A percentile compares a stretch with the other conserved stretches of the same genome.
phyloP scores from a whole-genome alignment of 1,140 invertebrate genomes.

The Alviniconcha marisindica region DNA sequence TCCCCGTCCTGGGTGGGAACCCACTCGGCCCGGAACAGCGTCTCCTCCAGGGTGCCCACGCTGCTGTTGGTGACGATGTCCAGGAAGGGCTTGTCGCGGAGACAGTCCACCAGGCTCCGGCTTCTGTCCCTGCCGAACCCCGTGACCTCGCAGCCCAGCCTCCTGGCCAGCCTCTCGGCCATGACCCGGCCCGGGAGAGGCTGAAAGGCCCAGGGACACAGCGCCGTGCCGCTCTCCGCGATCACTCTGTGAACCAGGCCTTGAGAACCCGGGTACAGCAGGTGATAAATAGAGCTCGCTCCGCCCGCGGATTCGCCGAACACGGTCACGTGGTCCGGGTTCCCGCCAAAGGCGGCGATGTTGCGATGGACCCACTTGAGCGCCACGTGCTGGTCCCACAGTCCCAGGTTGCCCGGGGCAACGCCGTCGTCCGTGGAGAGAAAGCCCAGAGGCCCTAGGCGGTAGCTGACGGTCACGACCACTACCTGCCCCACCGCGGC shows the following conservation, averaged over 20 bases:
- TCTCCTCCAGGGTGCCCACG: neutral
- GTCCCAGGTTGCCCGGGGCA: slow-evolving; percentile 96
- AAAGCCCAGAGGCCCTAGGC: slow-evolving; percentile 77
- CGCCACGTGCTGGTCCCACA: slow-evolving; percentile 93
- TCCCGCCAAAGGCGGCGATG: slow-evolving; percentile 92
- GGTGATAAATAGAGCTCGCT: slow-evolving; percentile 41
- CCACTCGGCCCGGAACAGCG: neutral
- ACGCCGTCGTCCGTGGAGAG: slow-evolving; percentile 92
- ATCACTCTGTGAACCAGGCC: no score
- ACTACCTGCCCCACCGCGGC: slow-evolving; percentile 85
- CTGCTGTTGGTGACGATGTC: slow-evolving; percentile 3
- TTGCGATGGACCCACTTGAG: slow-evolving; percentile 94
- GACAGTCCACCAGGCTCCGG: neutral
- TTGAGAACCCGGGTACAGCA: neutral
- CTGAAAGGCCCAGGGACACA: no score
- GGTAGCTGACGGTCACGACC: slow-evolving; percentile 32
- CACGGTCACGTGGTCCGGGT: slow-evolving; percentile 89
- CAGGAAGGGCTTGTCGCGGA: neutral
- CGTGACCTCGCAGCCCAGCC: no score
- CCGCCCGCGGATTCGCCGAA: slow-evolving; percentile 95
- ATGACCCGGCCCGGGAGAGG: no score
- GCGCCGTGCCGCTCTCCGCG: no score
- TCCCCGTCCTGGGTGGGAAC: neutral
- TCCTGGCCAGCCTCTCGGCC: no score
- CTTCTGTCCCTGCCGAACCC: neutral